Conservation (phyloP, 2,888 invertebrate species). For the Patella ulyssiponensis region DNA sequence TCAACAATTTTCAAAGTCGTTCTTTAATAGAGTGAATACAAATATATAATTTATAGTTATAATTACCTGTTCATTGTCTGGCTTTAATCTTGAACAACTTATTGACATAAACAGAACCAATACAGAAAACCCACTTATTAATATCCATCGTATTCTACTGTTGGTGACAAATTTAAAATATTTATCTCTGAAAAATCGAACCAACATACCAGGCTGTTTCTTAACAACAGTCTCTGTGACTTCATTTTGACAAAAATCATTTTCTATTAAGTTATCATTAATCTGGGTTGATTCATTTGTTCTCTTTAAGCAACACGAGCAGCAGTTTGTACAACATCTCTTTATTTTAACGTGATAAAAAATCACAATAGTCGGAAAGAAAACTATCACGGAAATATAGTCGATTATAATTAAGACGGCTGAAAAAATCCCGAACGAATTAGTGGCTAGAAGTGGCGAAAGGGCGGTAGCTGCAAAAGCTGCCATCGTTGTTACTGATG, state of each 20-base stretch:
- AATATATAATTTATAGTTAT: conserved; percentile 55
- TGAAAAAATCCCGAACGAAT: conserved; percentile 61
- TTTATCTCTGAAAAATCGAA: conserved; percentile 52
- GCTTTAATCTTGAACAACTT: conserved; percentile 48
- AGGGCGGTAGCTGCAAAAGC: conserved; percentile 57
- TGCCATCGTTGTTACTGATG: conserved; percentile 54
- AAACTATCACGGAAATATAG: conserved; percentile 56
- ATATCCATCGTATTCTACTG: conserved; percentile 47
- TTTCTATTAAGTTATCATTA: too few species aligned
- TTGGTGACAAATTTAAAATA: conserved; percentile 57
- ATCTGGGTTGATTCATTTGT: too few species aligned
- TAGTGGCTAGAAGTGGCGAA: conserved; percentile 57
- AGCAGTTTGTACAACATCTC: conserved; percentile 23
- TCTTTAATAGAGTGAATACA: conserved; percentile 39
- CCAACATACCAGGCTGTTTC: conserved; percentile 40
- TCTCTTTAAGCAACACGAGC: background rate
- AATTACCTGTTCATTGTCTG: conserved; percentile 61
- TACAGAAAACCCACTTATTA: conserved; percentile 41
- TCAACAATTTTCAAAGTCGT: conserved; percentile 14
- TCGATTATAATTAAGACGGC: conserved; percentile 55
- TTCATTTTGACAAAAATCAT: too few species aligned
- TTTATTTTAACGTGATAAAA: conserved; percentile 51
- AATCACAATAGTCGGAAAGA: conserved; percentile 51
- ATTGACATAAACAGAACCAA: conserved; percentile 46
- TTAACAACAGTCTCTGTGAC: background rate